Conservation (phyloP, 1,140 invertebrate genomes). For the Rhyacophila brunnea region DNA sequence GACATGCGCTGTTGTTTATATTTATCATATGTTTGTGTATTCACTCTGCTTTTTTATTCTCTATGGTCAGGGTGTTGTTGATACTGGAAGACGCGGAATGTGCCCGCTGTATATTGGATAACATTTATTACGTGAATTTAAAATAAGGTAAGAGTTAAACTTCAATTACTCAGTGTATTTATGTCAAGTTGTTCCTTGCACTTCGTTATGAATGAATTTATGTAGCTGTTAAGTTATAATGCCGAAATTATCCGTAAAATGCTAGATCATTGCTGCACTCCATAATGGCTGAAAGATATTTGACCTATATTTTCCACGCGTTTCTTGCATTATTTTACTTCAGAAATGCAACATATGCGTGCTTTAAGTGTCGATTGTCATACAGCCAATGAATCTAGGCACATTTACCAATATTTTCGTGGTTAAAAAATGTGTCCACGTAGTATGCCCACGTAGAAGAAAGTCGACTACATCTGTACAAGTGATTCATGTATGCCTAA, state of each 20-base stretch:
- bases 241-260: constrained; percentile 13
- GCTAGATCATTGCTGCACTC: constrained; percentile 19
- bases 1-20: constrained; percentile 17
- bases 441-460: constrained; percentile 27
- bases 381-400: not conserved
- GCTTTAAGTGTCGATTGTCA: too few relatives aligned
- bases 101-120: constrained; percentile 20
- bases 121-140: constrained; percentile 24
- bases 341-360: too few relatives aligned
- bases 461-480: constrained; percentile 12
- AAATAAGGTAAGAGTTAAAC: constrained; percentile 23
- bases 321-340: constrained; percentile 11
- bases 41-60: constrained; percentile 7
- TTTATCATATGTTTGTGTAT: constrained; percentile 27
- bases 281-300: constrained; percentile 28
- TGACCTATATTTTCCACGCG: constrained; percentile 24
- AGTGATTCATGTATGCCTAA: constrained; percentile 28
- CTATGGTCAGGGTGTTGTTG: constrained; percentile 32
- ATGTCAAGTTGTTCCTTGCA: constrained; percentile 5
- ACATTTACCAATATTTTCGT: constrained; percentile 2
- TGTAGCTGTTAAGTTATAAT: constrained; percentile 25
- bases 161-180: constrained; percentile 2
- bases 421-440: constrained; percentile 23
- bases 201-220: constrained; percentile 7
- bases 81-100: constrained; percentile 32